Conservation (phyloP, 1,140 invertebrate genomes). For the Drosophila seguyi region DNA sequence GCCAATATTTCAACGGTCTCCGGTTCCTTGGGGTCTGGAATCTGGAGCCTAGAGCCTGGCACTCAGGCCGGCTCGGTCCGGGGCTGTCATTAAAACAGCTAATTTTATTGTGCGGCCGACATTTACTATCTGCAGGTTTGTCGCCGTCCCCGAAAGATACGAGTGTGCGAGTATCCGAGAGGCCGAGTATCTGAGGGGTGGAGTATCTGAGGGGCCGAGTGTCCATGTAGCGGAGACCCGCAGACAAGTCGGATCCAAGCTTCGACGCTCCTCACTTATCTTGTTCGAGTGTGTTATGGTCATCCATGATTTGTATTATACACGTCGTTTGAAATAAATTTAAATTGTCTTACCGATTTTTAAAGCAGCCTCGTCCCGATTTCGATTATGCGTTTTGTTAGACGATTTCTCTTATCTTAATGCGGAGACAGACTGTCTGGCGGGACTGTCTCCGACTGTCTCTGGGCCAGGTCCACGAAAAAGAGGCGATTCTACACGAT, state of each 20-base stretch:
- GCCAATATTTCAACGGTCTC: conserved; percentile 58
- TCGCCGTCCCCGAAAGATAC: conserved; percentile 38
- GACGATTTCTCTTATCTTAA: conserved; percentile 84
- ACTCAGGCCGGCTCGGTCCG: conserved; percentile 49
- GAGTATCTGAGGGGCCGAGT: not conserved
- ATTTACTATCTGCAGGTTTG: conserved; percentile 77
- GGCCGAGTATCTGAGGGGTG: not conserved
- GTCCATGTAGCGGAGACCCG: conserved; percentile 26
- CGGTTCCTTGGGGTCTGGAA: conserved; percentile 18
- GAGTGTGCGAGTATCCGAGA: not conserved
- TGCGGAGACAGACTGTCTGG: conserved; percentile 81
- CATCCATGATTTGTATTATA: conserved; percentile 67
- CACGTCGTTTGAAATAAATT: conserved; percentile 70
- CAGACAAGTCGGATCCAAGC: conserved; percentile 51
- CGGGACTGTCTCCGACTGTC: conserved; percentile 10
- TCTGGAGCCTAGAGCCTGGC: conserved; percentile 27
- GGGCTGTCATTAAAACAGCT: conserved; percentile 77
- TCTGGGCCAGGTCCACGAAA: conserved; percentile 14
- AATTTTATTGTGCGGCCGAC: conserved; percentile 82
- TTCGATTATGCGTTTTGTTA: conserved; percentile 85
- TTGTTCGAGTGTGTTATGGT: conserved; percentile 71
- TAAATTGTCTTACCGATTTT: conserved; percentile 82
- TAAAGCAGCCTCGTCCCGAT: conserved; percentile 64
- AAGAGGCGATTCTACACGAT: conserved; percentile 22
- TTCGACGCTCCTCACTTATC: conserved; percentile 58